Evolutionary conservation across 2,113 vertebrate genomes (phyloP), one percentile per base, ranked within the genome.

Genomic region (Tachycineta bicolor): DNA sequence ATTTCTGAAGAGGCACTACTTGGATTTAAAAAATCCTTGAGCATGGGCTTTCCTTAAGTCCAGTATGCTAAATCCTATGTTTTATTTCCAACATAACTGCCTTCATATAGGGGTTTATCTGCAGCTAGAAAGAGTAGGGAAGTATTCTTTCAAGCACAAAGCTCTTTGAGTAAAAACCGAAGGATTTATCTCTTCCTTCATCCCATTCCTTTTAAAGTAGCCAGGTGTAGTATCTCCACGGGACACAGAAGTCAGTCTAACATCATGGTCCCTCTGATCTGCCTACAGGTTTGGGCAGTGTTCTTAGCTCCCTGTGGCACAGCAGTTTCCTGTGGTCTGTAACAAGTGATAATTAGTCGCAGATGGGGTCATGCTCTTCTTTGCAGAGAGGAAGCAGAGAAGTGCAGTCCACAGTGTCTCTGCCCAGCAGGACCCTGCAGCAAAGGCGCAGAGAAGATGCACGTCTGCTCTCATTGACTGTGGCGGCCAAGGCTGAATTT

Each of bases 311-410:
- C 59, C 28, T 0, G 0, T 78, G 79, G 56, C 94, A 77, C 83
- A 87, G 69, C 64, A 71, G 68, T 80, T 88, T 92, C 59, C 87
- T 4, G 10, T 53, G 52, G 62, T 71, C 31, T 92, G 9, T 81
- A 87, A 56, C 47, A 95, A 95, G 88, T 76, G 92, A 92, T 97
- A 96, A 96, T 96, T 81, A 37, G 37, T 93, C 10, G 0, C 96
- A 97, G 93, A 87, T 2, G 21, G 87, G 91, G 83, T 95, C 81
- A 7, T 29, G 89, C 81, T 95, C 89, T 46, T 69, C 75, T 56
- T 55, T 93, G 86, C 73, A 37, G 34, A 68, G 80, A 87, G 83
- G 56, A 83, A 89, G 69, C 64, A 60, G 60, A 31, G 89, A 26
- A 90, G 56, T 46, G 60, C 23, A 56, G 73, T 60, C 85, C 68